These are phyloP conservation scores for Yponomeuta evonymella DNA, from an alignment of 2,888 invertebrate genomes.

Conservation along the genomic window DNA sequence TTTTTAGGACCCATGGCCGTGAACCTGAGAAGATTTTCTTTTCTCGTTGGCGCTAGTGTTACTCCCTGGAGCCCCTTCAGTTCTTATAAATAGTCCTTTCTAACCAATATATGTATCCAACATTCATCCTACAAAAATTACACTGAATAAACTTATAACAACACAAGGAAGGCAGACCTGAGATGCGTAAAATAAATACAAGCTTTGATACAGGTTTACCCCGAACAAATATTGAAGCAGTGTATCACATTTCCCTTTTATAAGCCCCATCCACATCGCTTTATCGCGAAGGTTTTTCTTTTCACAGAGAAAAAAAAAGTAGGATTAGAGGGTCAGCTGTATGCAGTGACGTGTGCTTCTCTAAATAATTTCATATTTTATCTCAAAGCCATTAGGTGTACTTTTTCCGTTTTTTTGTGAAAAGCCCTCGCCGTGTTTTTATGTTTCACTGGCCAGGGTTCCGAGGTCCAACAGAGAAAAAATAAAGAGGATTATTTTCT, in stretches of 20 bases:
- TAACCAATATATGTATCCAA: not conserved
- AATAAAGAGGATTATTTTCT: slow-evolving; percentile 8
- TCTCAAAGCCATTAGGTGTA: not conserved
- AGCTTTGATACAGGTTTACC: slow-evolving; percentile 30
- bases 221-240: slow-evolving; percentile 55
- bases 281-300: slow-evolving; percentile 31
- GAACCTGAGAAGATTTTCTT: too few species aligned
- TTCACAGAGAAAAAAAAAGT: slow-evolving; percentile 1
- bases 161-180: not conserved
- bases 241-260: slow-evolving; percentile 59
- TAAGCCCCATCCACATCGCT: slow-evolving; percentile 44
- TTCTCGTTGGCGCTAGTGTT: too few species aligned
- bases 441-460: not conserved
- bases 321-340: slow-evolving; percentile 37
- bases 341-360: slow-evolving; percentile 39
- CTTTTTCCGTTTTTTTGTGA: not conserved
- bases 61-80: too few species aligned
- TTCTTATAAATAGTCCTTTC: too few species aligned
- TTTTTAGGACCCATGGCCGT: too few species aligned
- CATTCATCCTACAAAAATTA: not conserved
- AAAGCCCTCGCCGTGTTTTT: not conserved
- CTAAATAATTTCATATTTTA: slow-evolving; percentile 48
- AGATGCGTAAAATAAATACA: slow-evolving; percentile 10
- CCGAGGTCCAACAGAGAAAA: not conserved
- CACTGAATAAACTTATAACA: slow-evolving; percentile 4